Evolutionary conservation across 2,797 vertebrate genomes (phyloP), one percentile per base, ranked within the genome.

Genomic region (Spinus pinus): DNA sequence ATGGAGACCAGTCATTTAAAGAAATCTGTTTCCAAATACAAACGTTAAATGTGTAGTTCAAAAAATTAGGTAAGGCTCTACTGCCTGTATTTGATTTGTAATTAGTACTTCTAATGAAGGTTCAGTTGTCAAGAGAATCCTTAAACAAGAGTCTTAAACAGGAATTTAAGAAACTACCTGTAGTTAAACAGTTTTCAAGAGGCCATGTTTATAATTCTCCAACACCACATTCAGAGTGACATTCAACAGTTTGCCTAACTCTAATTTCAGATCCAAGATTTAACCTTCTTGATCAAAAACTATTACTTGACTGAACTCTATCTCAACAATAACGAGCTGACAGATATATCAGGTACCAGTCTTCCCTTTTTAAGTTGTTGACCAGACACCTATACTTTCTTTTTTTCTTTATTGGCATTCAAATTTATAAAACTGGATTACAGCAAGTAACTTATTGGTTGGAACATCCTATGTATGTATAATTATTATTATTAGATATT

Each of bases 301-400:
- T 98, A 96, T 80, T 97, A 97, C 93, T 80, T 99, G 96, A 97
- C 98, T 61, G 98, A 99, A 94, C 96, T 98, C 28, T 98, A 98
- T 84, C 98, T 99, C 81, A 98, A 98, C 86, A 97, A 98, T 69
- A 99, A 99, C 44, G 96, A 97, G 56, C 97, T 99, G 78, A 97
- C 85, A 96, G 97, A 98, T 67, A 93, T 99, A 93, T 95, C 97
- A 98, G 98, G 98, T 98, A 98, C 14, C 81, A 61, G 2, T n/a
- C 31, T 77, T 73, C 31, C 20, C 12, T 37, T 82, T 90, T 86
- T 42, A 56, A 22, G 14, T 44, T 89, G 27, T 78, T 93, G 22
- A 82, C 42, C 56, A 78, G 47, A 74, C n/a, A 24, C 11, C 39
- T 80, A 0, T 28, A 7, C 39, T 83, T 93, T 60, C 7, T 81